Conservation (phyloP, 2,797 vertebrate genomes). For the Protosalanx chinensis region DNA sequence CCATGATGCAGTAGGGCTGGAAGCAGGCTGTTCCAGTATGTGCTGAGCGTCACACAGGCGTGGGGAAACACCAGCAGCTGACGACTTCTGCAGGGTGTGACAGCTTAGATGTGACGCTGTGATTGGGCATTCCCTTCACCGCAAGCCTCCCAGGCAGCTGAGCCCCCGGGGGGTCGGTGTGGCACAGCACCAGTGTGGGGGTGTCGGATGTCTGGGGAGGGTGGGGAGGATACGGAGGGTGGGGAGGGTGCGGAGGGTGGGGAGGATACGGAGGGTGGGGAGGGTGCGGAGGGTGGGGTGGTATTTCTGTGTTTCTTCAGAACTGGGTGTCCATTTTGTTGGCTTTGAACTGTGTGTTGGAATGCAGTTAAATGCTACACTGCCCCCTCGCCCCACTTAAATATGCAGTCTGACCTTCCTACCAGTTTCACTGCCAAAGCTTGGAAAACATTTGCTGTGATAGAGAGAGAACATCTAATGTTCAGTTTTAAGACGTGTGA, state of each 20-base stretch:
- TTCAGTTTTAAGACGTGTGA: constrained; percentile 25
- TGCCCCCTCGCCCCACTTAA: constrained; percentile 12
- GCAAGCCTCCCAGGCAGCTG: constrained; percentile 21
- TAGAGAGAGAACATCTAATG: constrained; percentile 31
- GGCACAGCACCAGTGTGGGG: constrained; percentile 10
- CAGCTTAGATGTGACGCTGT: constrained; percentile 35
- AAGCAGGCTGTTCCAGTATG: background rate
- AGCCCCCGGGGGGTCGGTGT: constrained; percentile 27
- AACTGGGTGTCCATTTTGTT: constrained; percentile 31
- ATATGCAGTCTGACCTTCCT: constrained; percentile 31
- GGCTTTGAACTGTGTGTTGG: constrained; percentile 31
- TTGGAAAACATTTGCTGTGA: constrained; percentile 43
- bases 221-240: constrained; percentile 30
- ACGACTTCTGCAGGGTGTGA: constrained; percentile 47
- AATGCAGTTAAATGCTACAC: constrained; percentile 32
- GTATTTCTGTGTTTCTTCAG: constrained; percentile 35
- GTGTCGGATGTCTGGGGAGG: constrained; percentile 51
- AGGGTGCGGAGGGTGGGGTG: constrained; percentile 33
- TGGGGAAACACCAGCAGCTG: constrained; percentile 25
- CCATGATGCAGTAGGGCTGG: background rate
- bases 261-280: constrained; percentile 17
- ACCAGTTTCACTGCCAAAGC: constrained; percentile 27
- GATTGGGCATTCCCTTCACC: no score
- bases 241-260: constrained; percentile 14
- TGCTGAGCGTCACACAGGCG: background rate